Evolutionary conservation across 64 coral and sea anemone species (phyloP).

Genomic region (Platygyra sinensis): DNA sequence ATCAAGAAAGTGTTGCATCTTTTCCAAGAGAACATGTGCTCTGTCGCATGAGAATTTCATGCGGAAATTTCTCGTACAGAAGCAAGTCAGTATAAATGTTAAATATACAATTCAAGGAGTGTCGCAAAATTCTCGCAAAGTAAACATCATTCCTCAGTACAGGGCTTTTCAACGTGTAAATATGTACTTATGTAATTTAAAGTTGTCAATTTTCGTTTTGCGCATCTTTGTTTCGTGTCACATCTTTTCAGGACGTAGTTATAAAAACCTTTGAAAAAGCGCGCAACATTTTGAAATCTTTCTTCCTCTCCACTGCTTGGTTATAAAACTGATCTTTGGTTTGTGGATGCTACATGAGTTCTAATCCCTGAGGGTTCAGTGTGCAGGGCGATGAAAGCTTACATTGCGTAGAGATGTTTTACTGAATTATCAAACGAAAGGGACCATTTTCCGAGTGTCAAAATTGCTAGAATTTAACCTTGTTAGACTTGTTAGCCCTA

Average conservation of each 20-base stretch:
- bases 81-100: not conserved
- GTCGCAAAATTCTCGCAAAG: too few relatives aligned
- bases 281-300: not conserved
- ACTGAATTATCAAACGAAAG: not conserved
- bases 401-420: not conserved
- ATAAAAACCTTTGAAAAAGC: not conserved
- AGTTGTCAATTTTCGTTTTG: not conserved
- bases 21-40: not conserved
- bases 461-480: slow-evolving; percentile 1
- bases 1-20: not conserved
- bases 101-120: not conserved
- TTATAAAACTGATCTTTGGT: too few relatives aligned
- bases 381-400: too few relatives aligned
- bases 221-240: not conserved
- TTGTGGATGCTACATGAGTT: too few relatives aligned
- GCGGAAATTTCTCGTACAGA: not conserved
- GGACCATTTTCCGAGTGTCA: not conserved
- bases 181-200: not conserved
- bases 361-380: too few relatives aligned
- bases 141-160: too few relatives aligned
- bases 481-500: not conserved
- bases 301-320: too few relatives aligned
- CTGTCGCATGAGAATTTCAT: not conserved
- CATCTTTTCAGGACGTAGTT: not conserved
- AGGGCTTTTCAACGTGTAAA: not conserved